These are phyloP conservation scores for Synanthedon vespiformis DNA, from an alignment of 2,888 invertebrate genomes.

Conservation along the genomic window DNA sequence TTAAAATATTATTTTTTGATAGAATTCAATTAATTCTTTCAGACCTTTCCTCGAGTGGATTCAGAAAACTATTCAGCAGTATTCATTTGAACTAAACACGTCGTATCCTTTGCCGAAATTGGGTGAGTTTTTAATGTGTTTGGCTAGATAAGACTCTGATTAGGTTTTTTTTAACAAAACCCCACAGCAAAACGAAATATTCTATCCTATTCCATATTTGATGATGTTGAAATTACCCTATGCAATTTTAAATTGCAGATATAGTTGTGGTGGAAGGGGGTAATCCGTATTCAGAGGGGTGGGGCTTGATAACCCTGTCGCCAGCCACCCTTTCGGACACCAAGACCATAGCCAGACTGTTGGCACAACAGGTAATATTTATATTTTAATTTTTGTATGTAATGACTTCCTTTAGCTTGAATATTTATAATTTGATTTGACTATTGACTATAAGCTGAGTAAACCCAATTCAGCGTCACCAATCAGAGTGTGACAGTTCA, in stretches of 20 bases:
- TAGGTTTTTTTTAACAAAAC: background rate
- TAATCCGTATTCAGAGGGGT: constrained; percentile 80
- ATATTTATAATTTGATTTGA: too few species aligned
- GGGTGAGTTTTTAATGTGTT: constrained; percentile 56
- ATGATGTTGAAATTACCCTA: too few species aligned
- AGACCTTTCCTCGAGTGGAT: constrained; percentile 79
- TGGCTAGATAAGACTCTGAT: too few species aligned
- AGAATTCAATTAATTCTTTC: constrained; percentile 3
- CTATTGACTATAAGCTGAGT: too few species aligned
- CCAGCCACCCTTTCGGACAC: constrained; percentile 49
- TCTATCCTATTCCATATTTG: too few species aligned
- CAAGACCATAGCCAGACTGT: constrained; percentile 48
- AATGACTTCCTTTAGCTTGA: too few species aligned
- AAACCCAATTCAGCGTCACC: too few species aligned
- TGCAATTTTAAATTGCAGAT: constrained; percentile 44
- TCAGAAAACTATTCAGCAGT: constrained; percentile 81
- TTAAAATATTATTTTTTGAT: too few species aligned
- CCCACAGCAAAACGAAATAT: background rate
- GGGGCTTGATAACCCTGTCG: constrained; percentile 76
- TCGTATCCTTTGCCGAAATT: constrained; percentile 86
- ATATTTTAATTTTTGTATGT: background rate
- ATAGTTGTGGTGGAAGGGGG: constrained; percentile 80
- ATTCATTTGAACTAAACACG: constrained; percentile 82
- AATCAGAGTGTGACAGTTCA: too few species aligned
- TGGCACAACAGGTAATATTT: constrained; percentile 79